A percentile compares a stretch with the other conserved stretches of the same genome.
phyloP scores from a whole-genome alignment of 2,888 invertebrate species.

The Lobophora halterata region DNA sequence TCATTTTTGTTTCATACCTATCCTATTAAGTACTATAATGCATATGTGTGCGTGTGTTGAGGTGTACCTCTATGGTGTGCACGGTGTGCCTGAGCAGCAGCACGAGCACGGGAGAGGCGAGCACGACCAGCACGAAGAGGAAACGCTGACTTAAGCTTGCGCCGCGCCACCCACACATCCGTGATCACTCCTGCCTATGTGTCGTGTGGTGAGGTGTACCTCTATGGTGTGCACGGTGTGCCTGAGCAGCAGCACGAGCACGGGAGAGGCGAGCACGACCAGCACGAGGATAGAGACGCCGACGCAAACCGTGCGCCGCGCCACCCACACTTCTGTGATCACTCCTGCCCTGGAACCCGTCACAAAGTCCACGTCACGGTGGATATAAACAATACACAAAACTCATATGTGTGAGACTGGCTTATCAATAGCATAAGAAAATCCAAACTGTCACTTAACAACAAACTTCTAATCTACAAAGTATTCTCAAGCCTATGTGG shows the following conservation, averaged over 20 bases:
- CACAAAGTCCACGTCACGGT: no score
- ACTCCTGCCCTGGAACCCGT: slow-evolving; percentile 67
- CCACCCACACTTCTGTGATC: slow-evolving; percentile 65
- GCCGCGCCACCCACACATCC: slow-evolving; percentile 69
- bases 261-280: slow-evolving; percentile 74
- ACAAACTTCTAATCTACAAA: no score
- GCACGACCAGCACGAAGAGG: slow-evolving; percentile 67
- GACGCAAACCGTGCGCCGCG: slow-evolving; percentile 61
- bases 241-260: slow-evolving; percentile 74
- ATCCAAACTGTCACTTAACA: neutral
- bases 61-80: slow-evolving; percentile 80
- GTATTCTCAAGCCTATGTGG: no score
- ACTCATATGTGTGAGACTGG: neutral
- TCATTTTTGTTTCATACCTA: no score
- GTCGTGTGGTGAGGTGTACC: no score
- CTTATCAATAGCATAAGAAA: neutral
- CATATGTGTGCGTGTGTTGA: no score
- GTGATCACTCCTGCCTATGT: no score
- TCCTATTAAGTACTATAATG: no score
- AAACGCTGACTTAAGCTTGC: slow-evolving; percentile 66
- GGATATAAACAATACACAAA: slow-evolving; percentile 8
- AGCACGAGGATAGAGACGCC: slow-evolving; percentile 69
- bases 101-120: slow-evolving; percentile 77
- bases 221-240: slow-evolving; percentile 80
- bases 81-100: slow-evolving; percentile 76